Evolutionary conservation across 2,797 vertebrate genomes (phyloP), one percentile per base, ranked within the genome.

Genomic region (Syncerus caffer): DNA sequence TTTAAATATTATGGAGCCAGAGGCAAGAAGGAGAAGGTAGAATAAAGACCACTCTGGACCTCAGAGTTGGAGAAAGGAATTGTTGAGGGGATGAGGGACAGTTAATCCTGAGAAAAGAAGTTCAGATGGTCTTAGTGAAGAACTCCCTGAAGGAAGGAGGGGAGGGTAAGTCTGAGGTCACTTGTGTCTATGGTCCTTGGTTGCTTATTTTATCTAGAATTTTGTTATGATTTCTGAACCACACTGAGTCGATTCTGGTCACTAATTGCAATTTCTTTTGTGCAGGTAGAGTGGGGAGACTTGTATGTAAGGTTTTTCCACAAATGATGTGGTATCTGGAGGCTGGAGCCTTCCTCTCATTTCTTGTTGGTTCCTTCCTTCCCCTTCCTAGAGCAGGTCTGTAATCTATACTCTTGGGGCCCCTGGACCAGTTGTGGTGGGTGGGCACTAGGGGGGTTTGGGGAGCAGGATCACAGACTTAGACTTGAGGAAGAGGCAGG

Each of bases 1-100:
- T 98, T 98, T 97, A 80, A 97, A 42, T 95, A 57, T 97, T 98
- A 83, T 82, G 83, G 93, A 97, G 79, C 47, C 38, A 78, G 85
- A 93, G 29, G 62, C 13, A 21, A 42, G 85, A 62, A n/a, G 86
- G 21, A 47, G 67, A 19, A n/a, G 6, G 31, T 27, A 71, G 74
- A 89, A 2, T 38, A 62, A 31, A 80, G 34, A 45, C 51, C 76
- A 19, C 38, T 74, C 16, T 87, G 67, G 62, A 95, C 79, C 42
- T 34, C 21, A 55, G 53, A 92, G n/a, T 12, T 91, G 90, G 62
- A 62, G 29, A 55, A 67, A 82, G 12, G 19, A 25, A 29, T 50
- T 9, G 27, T 42, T 1, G 1, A 15, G 17, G 42, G 53, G 58
- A 47, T 5, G 2, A 60, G 25, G 45, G 71, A 23, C 47, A 82